A percentile compares a stretch with the other conserved stretches of the same genome.
These are phyloP conservation scores for Bos javanicus DNA, from an alignment of 2,113 vertebrate species.

Conservation along the genomic window DNA sequence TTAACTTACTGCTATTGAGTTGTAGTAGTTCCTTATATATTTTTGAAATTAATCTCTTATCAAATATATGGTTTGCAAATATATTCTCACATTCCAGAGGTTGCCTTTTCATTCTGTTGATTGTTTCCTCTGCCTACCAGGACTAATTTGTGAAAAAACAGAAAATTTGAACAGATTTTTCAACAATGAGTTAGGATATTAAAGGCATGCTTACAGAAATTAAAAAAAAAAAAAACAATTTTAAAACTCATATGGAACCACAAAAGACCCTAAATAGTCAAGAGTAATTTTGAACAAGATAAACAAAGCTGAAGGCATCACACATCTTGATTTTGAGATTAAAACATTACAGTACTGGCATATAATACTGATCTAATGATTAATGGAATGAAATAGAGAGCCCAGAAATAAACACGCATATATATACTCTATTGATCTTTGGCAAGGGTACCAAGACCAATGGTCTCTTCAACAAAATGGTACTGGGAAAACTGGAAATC, in stretches of 20 bases:
- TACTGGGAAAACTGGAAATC: neutral
- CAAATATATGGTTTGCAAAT: neutral
- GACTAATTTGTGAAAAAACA: neutral
- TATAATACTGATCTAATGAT: neutral
- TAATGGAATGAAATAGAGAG: neutral
- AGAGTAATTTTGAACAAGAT: neutral
- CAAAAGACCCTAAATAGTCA: neutral
- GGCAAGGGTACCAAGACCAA: neutral
- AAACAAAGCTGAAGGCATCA: neutral
- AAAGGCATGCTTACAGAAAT: neutral
- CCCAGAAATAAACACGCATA: neutral
- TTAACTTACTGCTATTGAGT: neutral
- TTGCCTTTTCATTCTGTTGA: neutral
- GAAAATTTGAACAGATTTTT: neutral
- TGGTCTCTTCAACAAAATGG: neutral
- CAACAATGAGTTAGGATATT: neutral
- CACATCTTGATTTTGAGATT: neutral
- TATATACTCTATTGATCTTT: neutral
- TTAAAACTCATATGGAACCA: neutral
- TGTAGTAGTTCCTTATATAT: neutral
- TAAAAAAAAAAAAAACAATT: neutral
- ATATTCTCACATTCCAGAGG: neutral
- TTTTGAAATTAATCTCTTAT: neutral
- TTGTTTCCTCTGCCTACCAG: neutral
- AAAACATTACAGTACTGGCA: neutral